Base-by-base conservation (phyloP, 2,888 invertebrate species). In the Frankliniella fusca region DNA sequence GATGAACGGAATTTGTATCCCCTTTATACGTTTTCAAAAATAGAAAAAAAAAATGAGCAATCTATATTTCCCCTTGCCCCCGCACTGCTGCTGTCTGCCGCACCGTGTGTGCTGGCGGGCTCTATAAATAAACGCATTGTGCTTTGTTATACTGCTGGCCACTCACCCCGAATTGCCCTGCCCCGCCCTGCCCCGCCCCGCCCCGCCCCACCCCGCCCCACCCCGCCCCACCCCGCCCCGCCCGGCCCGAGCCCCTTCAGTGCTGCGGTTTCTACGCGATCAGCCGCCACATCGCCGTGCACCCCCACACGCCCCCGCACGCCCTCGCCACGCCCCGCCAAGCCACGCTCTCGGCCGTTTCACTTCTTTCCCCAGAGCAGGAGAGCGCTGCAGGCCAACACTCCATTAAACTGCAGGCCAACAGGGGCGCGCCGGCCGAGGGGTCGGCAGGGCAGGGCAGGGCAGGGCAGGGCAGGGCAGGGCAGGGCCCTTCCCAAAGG, bases 331-430 rank as follows among this genome's bases (percentile, higher is more conserved):
- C 18, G 54, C 54, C 54, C 5, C 7, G 15, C 54, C 18, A 12
- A 5, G 54, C 18, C 18, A 15, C 54, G 54, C 15, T 54, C 18
- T n/a, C 38, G 70, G 70, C 70, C 70, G 27, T 76, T 76, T 76
- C 70, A 23, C 70, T 76, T 76, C 70, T 76, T 76, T 76, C 10
- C 70, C 27, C 0, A 1, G 0, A 5, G 15, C 61, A 18, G 61
- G 18, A 18, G 15, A 1, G 20, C 61, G 61, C 61, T 7, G 18
- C 61, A 61, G 70, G 70, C 23, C 70, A 76, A 76, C 70, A 76
- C 70, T 76, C 70, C 70, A 76, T 76, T 76, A 76, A 76, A 76
- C 61, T 61, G 61, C 61, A n/a, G 20, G 20, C 54, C 61, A 7
- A n/a, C 61, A 61, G 61, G 15, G 15, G 61, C 54, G 61, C 18